phyloP scores from a whole-genome alignment of 1,140 invertebrate species.

The Anadara kagoshimensis region DNA sequence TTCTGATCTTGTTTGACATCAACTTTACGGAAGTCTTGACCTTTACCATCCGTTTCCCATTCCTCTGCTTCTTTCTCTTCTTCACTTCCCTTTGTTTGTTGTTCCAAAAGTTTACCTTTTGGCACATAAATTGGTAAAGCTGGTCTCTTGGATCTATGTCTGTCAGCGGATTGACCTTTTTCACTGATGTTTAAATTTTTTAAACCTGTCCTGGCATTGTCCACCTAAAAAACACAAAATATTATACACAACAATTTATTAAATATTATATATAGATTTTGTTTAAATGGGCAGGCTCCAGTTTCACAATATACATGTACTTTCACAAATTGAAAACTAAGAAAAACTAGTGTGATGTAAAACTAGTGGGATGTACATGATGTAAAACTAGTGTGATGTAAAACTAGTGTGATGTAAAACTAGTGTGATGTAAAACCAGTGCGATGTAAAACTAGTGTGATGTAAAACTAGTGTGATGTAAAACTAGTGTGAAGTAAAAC shows the following conservation, averaged over 20 bases:
- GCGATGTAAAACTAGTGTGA: too few relatives aligned
- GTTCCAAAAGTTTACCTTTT: conserved; percentile 51
- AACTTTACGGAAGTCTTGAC: conserved; percentile 28
- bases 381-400: too few relatives aligned
- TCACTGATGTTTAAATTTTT: conserved; percentile 10
- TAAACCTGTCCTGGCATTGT: conserved; percentile 22
- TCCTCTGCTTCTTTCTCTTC: conserved; percentile 21
- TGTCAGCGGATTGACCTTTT: conserved; percentile 19
- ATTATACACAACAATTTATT: background rate
- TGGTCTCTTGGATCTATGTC: conserved; percentile 55
- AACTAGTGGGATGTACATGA: too few relatives aligned
- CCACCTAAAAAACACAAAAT: conserved; percentile 14
- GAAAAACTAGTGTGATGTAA: too few relatives aligned
- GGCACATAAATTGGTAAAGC: conserved; percentile 69
- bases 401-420: too few relatives aligned
- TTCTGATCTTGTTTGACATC: conserved; percentile 36
- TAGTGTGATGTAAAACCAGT: too few relatives aligned
- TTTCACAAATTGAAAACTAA: too few relatives aligned
- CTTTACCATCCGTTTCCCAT: background rate
- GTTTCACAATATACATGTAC: too few relatives aligned
- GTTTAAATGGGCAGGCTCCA: too few relatives aligned
- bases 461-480: too few relatives aligned
- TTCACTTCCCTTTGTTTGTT: conserved; percentile 46
- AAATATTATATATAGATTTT: too few relatives aligned
- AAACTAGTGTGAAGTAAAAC: too few relatives aligned